Base-by-base conservation (phyloP, 2,797 vertebrate genomes). In the Sebastes paucispinis region DNA sequence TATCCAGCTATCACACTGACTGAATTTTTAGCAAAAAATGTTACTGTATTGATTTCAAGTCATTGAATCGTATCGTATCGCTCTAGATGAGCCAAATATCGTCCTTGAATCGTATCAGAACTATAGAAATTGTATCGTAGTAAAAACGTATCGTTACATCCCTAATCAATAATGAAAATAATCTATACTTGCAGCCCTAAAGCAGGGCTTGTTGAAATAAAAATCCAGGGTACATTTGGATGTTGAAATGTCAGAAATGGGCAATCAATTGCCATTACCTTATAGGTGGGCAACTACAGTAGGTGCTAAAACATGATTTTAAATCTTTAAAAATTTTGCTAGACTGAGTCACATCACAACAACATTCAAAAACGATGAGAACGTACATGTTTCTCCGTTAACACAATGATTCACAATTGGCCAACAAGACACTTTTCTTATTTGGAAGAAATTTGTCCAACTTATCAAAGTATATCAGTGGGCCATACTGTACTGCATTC, bases 331-430 rank as follows among this genome's bases (percentile, higher is more conserved):
- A 39, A 79, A 8, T 55, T 36, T 24, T 31, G 25, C 22, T 14
- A 8, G 12, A 59, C 8, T 67, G 58, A 69, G 18, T 47, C 18
- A 64, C 8, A 74, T 60, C 63, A 67, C 3, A 66, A 65, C 34
- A 54, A 73, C 63, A 75, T 60, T 25, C 12, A 66, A 50, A 11
- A 31, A 18, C 24, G 54, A 73, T 58, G 59, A 18, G 18, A 32
- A 73, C 57, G 54, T 31, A 58, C n/a, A 64, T 22, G 10, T 59
- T 67, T 73, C 54, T 36, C 36, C 36, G 50, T 73, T 73, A 24
- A 39, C 29, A 43, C 58, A 66, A 57, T 74, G 58, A 85, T 34
- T 75, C 65, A 70, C 27, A 65, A 12, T 20, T 55, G 36, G 34
- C 12, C 43, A 47, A 47, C 12, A 67, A 74, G 36, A 68, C 18